These are phyloP conservation scores for human DNA, from an alignment of 2,113 vertebrate genomes.

Conservation along the genomic window GRCh38 chr18:54620501-54621000, in stretches of 20 bases:
- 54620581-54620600: no score
- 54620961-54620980: not conserved
- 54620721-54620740: not conserved
- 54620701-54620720: no score
- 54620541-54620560: no score
- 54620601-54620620: no score
- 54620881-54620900: not conserved
- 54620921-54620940: not conserved
- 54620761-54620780: not conserved
- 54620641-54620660: no score
- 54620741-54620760: not conserved
- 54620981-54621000: not conserved
- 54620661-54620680: no score
- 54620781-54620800: not conserved
- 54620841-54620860: not conserved
- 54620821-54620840: not conserved
- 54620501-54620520: no score
- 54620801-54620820: not conserved
- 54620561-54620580: no score
- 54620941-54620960: not conserved
- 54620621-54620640: no score
- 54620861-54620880: not conserved
- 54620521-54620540: no score
- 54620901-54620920: not conserved
- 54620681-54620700: no score